phyloP scores from a whole-genome alignment of 2,113 vertebrate species.

The Melierax canorus region DNA sequence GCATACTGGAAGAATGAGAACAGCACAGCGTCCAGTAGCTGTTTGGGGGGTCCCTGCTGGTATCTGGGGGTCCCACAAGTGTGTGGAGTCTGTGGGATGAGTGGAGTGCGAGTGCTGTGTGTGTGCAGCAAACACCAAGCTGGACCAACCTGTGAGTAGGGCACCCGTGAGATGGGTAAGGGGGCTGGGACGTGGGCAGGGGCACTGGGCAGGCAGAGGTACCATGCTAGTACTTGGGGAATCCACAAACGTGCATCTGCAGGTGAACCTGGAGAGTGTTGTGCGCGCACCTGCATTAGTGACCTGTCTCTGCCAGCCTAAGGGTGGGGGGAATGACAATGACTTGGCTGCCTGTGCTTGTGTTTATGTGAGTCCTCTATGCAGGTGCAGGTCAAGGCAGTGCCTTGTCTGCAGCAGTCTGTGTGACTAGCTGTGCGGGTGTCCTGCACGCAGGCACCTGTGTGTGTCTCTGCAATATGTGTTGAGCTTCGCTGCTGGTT shows the following conservation, averaged over 20 bases:
- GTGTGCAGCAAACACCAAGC: neutral
- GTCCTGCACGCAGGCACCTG: accelerated
- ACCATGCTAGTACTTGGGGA: accelerated
- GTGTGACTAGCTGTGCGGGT: accelerated
- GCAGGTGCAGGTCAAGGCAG: neutral
- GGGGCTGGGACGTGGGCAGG: neutral
- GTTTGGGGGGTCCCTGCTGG: no score
- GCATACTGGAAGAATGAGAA: no score
- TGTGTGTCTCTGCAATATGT: neutral
- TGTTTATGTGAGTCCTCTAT: neutral
- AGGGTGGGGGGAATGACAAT: neutral
- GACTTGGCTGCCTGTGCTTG: neutral
- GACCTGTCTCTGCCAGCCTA: neutral
- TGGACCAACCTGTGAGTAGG: neutral
- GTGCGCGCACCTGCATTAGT: no score
- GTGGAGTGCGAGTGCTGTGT: neutral
- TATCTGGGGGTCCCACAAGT: no score
- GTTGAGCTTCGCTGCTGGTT: neutral
- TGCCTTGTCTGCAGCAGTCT: neutral
- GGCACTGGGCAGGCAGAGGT: neutral
- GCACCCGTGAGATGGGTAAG: accelerated
- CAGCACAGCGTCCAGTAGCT: no score
- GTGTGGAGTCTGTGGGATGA: neutral
- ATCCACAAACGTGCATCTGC: neutral
- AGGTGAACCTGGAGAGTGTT: neutral